Percentiles rank a stretch among this genome's conserved stretches.
Evolutionary conservation across 2,888 invertebrate species (phyloP).

Genomic region (Diachrysia chrysitis): DNA sequence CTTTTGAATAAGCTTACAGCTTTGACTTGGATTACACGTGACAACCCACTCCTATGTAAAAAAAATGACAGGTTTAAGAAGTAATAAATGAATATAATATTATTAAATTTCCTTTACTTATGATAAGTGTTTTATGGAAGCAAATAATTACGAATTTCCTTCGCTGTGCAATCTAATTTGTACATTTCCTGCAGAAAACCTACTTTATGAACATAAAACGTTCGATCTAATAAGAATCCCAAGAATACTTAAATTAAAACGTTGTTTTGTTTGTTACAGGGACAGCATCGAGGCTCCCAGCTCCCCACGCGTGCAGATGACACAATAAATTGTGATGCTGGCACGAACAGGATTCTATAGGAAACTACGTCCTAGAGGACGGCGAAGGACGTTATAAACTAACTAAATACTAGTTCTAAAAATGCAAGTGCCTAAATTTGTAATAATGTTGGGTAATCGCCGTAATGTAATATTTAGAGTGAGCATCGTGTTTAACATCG

Average conservation of each 20-base stretch:
- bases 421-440: slow-evolving; percentile 83
- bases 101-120: slow-evolving; percentile 47
- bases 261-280: slow-evolving; percentile 75
- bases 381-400: slow-evolving; percentile 85
- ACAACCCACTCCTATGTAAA: background rate
- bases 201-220: slow-evolving; percentile 18
- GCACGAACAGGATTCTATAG: slow-evolving; percentile 84
- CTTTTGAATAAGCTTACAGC: background rate
- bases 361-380: slow-evolving; percentile 88
- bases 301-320: slow-evolving; percentile 81
- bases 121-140: slow-evolving; percentile 47
- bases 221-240: slow-evolving; percentile 23
- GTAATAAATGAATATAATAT: slow-evolving; percentile 31
- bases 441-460: slow-evolving; percentile 83
- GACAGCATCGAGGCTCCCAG: slow-evolving; percentile 71
- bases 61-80: slow-evolving; percentile 9
- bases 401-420: slow-evolving; percentile 70
- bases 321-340: slow-evolving; percentile 88
- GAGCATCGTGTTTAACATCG: slow-evolving; percentile 93
- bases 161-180: slow-evolving; percentile 5
- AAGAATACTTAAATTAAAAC: slow-evolving; percentile 22
- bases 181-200: slow-evolving; percentile 28
- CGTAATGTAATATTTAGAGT: slow-evolving; percentile 93
- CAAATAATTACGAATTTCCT: slow-evolving; percentile 38
- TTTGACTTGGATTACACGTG: background rate